Evolutionary conservation across 2,113 vertebrate species (phyloP).

Genomic region (Lepus americanus): DNA sequence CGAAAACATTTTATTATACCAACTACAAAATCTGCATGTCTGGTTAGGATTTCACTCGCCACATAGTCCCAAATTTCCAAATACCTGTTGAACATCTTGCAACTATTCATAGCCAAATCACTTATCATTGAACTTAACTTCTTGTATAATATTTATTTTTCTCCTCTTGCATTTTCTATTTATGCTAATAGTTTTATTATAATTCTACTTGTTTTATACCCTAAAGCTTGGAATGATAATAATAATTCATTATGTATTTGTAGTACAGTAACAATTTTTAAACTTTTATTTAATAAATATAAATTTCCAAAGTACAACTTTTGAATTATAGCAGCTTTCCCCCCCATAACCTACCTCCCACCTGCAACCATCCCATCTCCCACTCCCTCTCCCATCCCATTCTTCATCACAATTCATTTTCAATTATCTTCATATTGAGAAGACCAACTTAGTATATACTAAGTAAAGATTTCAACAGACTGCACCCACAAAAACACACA

Average conservation of each 20-base stretch:
- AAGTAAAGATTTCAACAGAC: too few species aligned
- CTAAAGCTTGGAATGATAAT: neutral
- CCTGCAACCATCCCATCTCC: too few species aligned
- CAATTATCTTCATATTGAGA: too few species aligned
- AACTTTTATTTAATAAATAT: too few species aligned
- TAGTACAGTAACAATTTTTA: neutral
- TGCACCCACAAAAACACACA: too few species aligned
- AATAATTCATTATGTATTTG: neutral
- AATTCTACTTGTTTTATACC: neutral
- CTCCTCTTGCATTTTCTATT: neutral
- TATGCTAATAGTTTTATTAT: neutral
- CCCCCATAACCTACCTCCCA: too few species aligned
- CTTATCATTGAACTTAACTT: neutral
- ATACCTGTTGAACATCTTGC: neutral
- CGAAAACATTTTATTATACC: neutral
- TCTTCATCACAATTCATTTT: too few species aligned
- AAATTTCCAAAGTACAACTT: too few species aligned
- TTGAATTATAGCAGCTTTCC: too few species aligned
- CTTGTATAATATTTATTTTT: neutral
- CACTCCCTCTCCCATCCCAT: too few species aligned
- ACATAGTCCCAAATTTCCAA: neutral
- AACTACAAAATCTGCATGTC: neutral
- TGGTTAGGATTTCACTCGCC: neutral
- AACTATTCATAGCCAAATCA: neutral
- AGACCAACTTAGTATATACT: too few species aligned